phyloP scores from a whole-genome alignment of 2,113 vertebrate species.

The Turdus rufiventris region DNA sequence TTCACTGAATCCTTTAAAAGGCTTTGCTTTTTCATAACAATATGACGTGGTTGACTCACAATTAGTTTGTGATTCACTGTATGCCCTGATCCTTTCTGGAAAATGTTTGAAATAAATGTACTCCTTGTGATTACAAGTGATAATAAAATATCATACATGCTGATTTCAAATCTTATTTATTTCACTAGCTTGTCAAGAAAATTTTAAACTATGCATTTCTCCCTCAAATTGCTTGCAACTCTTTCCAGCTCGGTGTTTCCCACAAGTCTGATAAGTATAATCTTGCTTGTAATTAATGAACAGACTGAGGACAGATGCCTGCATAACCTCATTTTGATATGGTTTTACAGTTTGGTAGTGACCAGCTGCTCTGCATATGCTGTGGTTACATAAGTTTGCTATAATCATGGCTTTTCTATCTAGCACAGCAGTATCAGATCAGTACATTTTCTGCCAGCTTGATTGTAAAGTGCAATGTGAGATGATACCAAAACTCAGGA shows the following conservation, averaged over 20 bases:
- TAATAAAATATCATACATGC: neutral
- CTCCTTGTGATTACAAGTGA: neutral
- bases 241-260: neutral
- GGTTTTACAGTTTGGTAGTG: conserved; percentile 13
- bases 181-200: neutral
- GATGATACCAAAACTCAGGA: neutral
- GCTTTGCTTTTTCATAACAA: neutral
- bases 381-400: neutral
- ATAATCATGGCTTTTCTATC: neutral
- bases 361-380: conserved; percentile 36
- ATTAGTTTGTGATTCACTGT: conserved; percentile 10
- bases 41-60: neutral
- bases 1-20: neutral
- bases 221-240: neutral
- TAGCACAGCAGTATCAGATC: neutral
- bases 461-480: neutral
- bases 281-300: neutral
- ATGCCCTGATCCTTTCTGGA: neutral
- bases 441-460: neutral
- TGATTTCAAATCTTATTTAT: neutral
- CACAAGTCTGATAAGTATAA: neutral
- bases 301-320: conserved; percentile 22
- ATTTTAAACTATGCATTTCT: neutral
- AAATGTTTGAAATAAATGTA: neutral
- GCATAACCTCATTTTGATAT: conserved; percentile 5